Evolutionary conservation across 2,888 invertebrate genomes (phyloP).

Genomic region (Sesamia inferens): DNA sequence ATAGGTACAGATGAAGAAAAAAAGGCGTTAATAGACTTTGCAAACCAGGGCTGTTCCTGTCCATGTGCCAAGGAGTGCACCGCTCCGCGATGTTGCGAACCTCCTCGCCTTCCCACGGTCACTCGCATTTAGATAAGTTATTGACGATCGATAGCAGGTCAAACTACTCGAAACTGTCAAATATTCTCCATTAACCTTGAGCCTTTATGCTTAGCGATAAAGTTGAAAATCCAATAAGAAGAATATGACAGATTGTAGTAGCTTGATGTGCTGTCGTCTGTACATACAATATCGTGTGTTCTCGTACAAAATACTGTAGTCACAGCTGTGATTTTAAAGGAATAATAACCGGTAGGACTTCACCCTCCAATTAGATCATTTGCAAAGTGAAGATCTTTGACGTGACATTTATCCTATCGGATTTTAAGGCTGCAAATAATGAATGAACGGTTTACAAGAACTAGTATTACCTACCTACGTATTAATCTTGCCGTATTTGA

Average conservation of each 20-base stretch:
- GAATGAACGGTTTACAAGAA: conserved; percentile 14
- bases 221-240: no score
- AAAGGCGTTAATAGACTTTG: conserved; percentile 81
- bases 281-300: neutral
- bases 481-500: conserved; percentile 51
- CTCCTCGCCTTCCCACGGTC: conserved; percentile 75
- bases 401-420: neutral
- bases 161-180: no score
- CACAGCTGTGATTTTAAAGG: conserved; percentile 7
- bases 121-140: conserved; percentile 76
- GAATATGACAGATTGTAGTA: no score
- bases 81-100: conserved; percentile 83
- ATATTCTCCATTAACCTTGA: no score
- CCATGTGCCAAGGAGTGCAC: conserved; percentile 87
- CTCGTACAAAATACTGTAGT: conserved; percentile 8
- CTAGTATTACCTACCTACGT: conserved; percentile 26
- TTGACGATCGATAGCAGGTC: no score
- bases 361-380: conserved; percentile 14
- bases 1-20: conserved; percentile 84
- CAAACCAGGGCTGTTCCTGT: conserved; percentile 79
- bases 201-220: no score
- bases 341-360: conserved; percentile 14
- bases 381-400: conserved; percentile 27
- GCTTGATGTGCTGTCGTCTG: no score
- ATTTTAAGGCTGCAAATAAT: conserved; percentile 1